A percentile compares a stretch with the other conserved stretches of the same genome.
These are phyloP conservation scores for Onychomys torridus DNA, from an alignment of 2,797 vertebrate species.

Conservation along the genomic window DNA sequence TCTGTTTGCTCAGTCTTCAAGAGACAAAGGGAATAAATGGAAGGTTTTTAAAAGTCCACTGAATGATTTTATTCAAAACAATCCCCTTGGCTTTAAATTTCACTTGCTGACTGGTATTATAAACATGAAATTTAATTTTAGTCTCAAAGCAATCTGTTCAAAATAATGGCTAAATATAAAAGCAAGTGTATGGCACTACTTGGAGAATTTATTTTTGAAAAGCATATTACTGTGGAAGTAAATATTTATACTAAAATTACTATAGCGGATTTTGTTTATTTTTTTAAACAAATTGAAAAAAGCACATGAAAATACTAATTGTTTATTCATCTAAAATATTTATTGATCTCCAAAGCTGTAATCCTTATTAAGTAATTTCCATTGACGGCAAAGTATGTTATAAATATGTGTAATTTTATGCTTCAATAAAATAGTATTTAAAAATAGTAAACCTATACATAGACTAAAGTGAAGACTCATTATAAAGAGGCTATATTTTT, in stretches of 20 bases:
- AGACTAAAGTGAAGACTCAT: not conserved
- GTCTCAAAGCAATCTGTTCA: conserved; percentile 46
- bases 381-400: not conserved
- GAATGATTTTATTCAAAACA: conserved; percentile 41
- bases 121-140: conserved; percentile 49
- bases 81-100: conserved; percentile 58
- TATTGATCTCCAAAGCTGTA: not conserved
- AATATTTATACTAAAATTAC: conserved; percentile 56
- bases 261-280: not conserved
- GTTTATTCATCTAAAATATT: not conserved
- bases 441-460: not conserved
- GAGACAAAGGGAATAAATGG: conserved; percentile 51
- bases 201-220: not conserved
- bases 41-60: conserved; percentile 2
- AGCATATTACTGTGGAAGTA: not conserved
- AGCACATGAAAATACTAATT: conserved; percentile 1
- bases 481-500: not conserved
- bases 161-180: conserved; percentile 61
- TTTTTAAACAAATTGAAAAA: conserved; percentile 23
- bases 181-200: not conserved
- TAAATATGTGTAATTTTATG: not conserved
- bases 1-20: conserved; percentile 48
- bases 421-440: not conserved
- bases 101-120: not conserved
- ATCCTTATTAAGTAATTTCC: not conserved